Evolutionary conservation across 2,797 vertebrate genomes (phyloP), one percentile per base, ranked within the genome.

Genomic region (Pristis pectinata): DNA sequence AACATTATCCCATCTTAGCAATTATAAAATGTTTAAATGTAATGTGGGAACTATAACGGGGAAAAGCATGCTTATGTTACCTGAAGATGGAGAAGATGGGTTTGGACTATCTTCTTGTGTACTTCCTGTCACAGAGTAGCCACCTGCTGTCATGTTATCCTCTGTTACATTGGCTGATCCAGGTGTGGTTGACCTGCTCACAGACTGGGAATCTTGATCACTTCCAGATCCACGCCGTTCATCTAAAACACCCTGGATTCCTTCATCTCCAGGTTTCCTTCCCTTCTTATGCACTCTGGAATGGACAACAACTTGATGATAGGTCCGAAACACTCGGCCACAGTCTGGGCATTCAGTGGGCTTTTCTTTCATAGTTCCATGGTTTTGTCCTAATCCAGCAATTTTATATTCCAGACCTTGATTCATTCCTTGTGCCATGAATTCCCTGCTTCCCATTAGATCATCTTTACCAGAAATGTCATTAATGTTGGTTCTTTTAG

Each of bases 231-330:
- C 99, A 0, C 99, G 98, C 13, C 99, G 98, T 95, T 99, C 99
- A 0, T 99, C 99, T 2, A 99, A 96, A 95, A 96, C 97, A 95
- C 95, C 96, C 94, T 98, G 98, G 95, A 98, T 96, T 9, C 96
- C 96, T n/a, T 99, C 99, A 1, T 99, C 99, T 0, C 97, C 97
- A 91, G 95, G 95, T 96, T 98, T 98, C 95, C 98, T 97, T 95
- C 99, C 99, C 96, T 98, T 98, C 97, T 97, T 98, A 95, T 99
- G 99, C 95, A 99, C 98, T 13, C 99, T 98, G 94, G 99, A 99
- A 96, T 99, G 99, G 96, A 99, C 99, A 0, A 99, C 98, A 97
- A 99, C 99, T 97, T 99, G 99, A 97, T 99, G 99, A 96, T 99
- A 99, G 95, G 99, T 99, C 97, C 99, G 98, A 97, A 99, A 99